A percentile compares a stretch with the other conserved stretches of the same genome.
These are phyloP conservation scores for Ranitomeya imitator DNA, from an alignment of 2,113 vertebrate genomes.

Conservation along the genomic window DNA sequence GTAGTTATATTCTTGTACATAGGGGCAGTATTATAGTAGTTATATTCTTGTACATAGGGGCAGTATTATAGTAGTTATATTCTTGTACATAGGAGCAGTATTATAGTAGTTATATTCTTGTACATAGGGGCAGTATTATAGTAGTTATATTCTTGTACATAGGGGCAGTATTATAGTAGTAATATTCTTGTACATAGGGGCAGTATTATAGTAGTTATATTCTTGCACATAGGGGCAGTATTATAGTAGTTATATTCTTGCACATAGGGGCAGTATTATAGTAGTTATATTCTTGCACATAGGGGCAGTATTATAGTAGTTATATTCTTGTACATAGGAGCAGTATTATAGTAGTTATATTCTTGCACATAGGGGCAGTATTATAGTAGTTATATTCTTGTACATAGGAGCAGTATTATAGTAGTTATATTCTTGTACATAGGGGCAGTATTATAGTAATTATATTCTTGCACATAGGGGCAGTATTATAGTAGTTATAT, in stretches of 20 bases:
- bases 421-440: background rate
- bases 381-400: slow-evolving; percentile 5
- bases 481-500: background rate
- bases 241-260: too few relatives aligned
- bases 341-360: slow-evolving; percentile 5
- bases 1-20: background rate
- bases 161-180: too few relatives aligned
- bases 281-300: too few relatives aligned
- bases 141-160: too few relatives aligned
- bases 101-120: too few relatives aligned
- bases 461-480: background rate
- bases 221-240: too few relatives aligned
- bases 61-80: slow-evolving; percentile 13
- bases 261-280: too few relatives aligned
- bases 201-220: too few relatives aligned
- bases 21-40: too few relatives aligned
- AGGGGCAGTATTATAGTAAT: background rate
- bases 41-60: background rate
- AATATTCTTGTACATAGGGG: too few relatives aligned
- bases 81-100: too few relatives aligned
- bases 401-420: background rate
- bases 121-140: too few relatives aligned
- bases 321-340: background rate
- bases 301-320: background rate
- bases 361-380: background rate